Evolutionary conservation across 2,888 invertebrate species (phyloP), one percentile per base, ranked within the genome.

Genomic region (Hyposoter dolosus): DNA sequence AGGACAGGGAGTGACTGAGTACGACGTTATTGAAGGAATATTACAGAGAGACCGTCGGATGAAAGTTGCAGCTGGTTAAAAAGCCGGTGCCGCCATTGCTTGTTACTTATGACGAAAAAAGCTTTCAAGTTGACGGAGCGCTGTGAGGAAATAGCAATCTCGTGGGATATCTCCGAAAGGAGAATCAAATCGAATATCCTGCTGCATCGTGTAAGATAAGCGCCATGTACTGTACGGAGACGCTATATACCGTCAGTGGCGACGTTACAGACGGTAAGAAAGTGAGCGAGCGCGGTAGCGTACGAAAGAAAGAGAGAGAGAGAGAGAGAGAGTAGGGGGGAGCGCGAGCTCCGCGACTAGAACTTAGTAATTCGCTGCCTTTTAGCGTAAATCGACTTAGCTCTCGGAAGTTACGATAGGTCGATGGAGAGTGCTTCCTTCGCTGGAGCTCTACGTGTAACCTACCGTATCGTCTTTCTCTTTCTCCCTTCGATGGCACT

Each of bases 291-390:
- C 35, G 4, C 35, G 5, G 0, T 35, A 4, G 35, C 35, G 5
- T 35, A 35, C 35, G 23, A 69, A 77, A 53, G 53, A 63, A 60
- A 43, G 75, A n/a, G n/a, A n/a, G n/a, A n/a, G n/a, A n/a, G n/a
- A n/a, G n/a, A n/a, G n/a, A n/a, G n/a, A n/a, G n/a, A n/a, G 74
- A n/a, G 32, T 12, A 56, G 50, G 56, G 47, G 78, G 72, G n/a
- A 60, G 83, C 77, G 68, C 80, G 60, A 74, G 81, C 68, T 81
- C 50, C 77, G 81, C 68, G 76, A 75, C 85, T 77, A 72, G 79
- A 86, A 86, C 86, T 88, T 86, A 82, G 83, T 85, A 88, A 86
- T 88, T 88, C 82, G 84, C 87, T 83, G 87, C 84, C 80, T 87
- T 85, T 79, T 76, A 84, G 79, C 85, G 87, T 84, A 85, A 88